Evolutionary conservation across 2,888 invertebrate species (phyloP), one percentile per base, ranked within the genome.

Genomic region (Gortyna flavago): DNA sequence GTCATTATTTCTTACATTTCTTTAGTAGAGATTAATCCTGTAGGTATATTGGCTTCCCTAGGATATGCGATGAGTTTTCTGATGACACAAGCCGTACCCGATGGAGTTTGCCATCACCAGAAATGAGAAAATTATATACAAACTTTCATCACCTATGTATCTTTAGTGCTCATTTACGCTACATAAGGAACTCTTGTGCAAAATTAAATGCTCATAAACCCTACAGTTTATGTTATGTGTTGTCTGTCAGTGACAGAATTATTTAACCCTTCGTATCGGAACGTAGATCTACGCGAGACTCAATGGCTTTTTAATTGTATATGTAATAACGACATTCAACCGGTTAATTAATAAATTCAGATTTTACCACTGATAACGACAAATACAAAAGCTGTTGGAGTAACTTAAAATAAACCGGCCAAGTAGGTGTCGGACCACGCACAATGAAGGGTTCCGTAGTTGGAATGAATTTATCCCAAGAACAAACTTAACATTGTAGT

Each of bases 1-100:
- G 87, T 75, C 44, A 79, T 76, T 81, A 77, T 67, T 67, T 11
- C 54, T 61, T 2, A 72, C 59, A 48, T 71, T 84, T 81, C 64
- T 75, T 79, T 65, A 29, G 57, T 38, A 32, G 18, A 21, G 13
- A 64, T 48, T 80, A 59, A 54, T 83, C n/a, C 4, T 48, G 11
- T 32, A 11, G 21, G 5, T 54, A 62, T 9, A 29, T 9, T 18
- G 25, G 48, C 18, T 44, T 65, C 16, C 7, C 2, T 32, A n/a
- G 16, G 1, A n/a, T 32, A 7, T 2, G 18, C 18, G 5, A 38
- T 29, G 25, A 11, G 13, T 44, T 74, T 74, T 67, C 21, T 44
- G 21, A 44, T 44, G 29, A 29, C 6, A 41, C 41, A 41, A 41
- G 66, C 9, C 7, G 11, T 38, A 25, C 7, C 25, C 35, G 1